Evolutionary conservation across 2,797 vertebrate genomes (phyloP).

Genomic region (Meriones psammophilus): DNA sequence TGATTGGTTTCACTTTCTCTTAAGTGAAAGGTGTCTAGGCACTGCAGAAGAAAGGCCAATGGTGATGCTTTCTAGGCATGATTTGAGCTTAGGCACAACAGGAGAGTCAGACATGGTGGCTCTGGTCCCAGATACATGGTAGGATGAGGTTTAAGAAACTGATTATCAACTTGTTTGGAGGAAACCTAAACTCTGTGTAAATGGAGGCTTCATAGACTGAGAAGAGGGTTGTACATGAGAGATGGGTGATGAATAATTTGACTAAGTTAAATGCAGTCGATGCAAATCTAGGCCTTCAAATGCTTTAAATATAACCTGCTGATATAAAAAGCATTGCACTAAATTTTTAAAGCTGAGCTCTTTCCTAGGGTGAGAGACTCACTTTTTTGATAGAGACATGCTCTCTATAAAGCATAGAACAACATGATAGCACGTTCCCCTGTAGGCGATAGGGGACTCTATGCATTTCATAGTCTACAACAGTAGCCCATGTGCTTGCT

Average conservation of each 20-base stretch:
- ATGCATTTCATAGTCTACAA: not conserved
- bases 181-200: constrained; percentile 83
- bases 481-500: not conserved
- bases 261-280: constrained; percentile 66
- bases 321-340: constrained; percentile 82
- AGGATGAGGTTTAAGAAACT: constrained; percentile 59
- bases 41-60: not conserved
- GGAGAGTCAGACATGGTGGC: not conserved
- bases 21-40: not conserved
- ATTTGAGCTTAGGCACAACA: constrained; percentile 6
- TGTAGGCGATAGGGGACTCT: not conserved
- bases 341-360: constrained; percentile 79
- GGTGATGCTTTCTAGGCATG: constrained; percentile 63
- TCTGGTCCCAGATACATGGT: not conserved
- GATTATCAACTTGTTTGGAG: constrained; percentile 72
- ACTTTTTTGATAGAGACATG: constrained; percentile 62
- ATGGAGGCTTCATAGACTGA: constrained; percentile 75
- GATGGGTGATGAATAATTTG: constrained; percentile 76
- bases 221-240: constrained; percentile 71
- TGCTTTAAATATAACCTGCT: constrained; percentile 80
- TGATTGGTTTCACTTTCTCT: constrained; percentile 11
- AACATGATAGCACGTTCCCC: not conserved
- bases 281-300: constrained; percentile 81
- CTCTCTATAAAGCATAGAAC: constrained; percentile 61
- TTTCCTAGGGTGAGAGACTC: constrained; percentile 80